phyloP scores from a whole-genome alignment of 2,888 invertebrate species.

The Tiphia femorata region DNA sequence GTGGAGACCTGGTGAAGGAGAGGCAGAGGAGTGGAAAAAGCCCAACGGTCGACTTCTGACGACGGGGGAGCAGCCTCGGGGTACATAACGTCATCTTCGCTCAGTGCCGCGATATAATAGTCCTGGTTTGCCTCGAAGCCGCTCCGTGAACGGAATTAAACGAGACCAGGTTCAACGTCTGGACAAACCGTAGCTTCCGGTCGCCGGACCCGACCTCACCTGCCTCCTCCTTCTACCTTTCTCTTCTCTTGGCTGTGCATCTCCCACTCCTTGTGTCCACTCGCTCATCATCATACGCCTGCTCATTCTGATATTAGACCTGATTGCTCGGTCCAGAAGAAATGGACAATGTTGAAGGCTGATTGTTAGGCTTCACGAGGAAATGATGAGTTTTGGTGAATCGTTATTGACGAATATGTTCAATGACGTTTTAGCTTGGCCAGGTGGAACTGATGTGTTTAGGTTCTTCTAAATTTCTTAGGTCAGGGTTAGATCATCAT shows the following conservation, averaged over 20 bases:
- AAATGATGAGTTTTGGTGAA: no score
- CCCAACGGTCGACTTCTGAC: conserved; percentile 18
- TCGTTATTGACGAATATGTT: no score
- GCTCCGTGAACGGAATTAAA: conserved; percentile 47
- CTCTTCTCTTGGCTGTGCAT: conserved; percentile 2
- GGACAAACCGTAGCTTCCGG: conserved; percentile 47
- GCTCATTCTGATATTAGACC: no score
- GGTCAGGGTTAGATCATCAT: no score
- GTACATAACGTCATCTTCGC: conserved; percentile 45
- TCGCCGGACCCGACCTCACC: conserved; percentile 2
- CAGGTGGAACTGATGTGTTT: no score
- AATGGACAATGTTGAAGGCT: no score
- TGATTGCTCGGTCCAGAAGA: no score
- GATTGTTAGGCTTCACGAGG: no score
- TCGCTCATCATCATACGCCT: no score
- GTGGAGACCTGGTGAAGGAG: not conserved
- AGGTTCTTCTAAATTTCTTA: no score
- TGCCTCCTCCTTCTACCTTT: not conserved
- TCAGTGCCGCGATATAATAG: conserved; percentile 41
- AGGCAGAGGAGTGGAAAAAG: not conserved
- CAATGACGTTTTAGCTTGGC: no score
- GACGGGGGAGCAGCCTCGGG: conserved; percentile 33
- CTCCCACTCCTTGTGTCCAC: no score
- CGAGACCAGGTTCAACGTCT: conserved; percentile 48
- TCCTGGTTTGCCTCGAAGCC: conserved; percentile 41